Conservation (phyloP, 2,888 invertebrate genomes). For the Calameuta idolon region DNA sequence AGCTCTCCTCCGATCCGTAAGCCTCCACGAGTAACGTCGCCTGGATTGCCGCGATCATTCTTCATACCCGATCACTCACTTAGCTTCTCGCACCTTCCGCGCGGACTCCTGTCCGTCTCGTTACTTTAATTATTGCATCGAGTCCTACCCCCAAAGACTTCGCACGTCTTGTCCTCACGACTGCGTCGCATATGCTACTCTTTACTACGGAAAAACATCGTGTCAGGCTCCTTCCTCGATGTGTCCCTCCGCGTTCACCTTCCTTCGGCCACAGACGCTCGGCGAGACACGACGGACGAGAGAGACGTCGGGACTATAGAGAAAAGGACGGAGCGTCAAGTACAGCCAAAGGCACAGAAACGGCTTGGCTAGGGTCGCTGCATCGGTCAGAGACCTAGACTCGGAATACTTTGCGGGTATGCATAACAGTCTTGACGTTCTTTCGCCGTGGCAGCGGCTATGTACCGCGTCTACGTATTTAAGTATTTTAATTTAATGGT, state of each 20-base stretch:
- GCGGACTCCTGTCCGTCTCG: neutral
- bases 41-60: neutral
- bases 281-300: neutral
- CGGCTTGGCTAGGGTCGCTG: neutral
- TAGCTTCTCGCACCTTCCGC: neutral
- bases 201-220: neutral
- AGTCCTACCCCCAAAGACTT: neutral
- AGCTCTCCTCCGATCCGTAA: constrained; percentile 24
- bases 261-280: neutral
- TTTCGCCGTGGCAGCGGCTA: neutral
- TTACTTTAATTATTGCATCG: neutral
- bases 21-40: neutral
- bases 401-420: neutral
- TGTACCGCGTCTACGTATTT: neutral
- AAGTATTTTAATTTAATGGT: neutral
- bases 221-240: neutral
- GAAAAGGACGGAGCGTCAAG: neutral
- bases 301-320: neutral
- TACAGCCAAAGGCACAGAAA: neutral
- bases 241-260: neutral
- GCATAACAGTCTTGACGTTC: neutral
- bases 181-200: neutral
- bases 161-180: neutral
- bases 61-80: neutral
- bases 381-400: neutral